phyloP scores from a whole-genome alignment of 92 coral and sea anemone genomes.

The Zoanthus gigantus region DNA sequence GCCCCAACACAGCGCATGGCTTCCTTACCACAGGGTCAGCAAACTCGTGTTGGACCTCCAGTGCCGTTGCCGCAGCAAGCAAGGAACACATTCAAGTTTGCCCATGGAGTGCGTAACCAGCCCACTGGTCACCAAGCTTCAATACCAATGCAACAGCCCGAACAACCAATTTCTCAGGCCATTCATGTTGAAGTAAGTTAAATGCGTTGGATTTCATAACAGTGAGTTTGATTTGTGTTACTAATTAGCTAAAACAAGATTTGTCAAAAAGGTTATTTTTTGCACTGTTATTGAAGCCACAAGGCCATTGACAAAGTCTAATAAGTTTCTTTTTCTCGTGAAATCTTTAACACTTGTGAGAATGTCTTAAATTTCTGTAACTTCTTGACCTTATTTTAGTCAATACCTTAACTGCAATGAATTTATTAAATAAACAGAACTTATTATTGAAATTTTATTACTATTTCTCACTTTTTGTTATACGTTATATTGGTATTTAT shows the following conservation, averaged over 20 bases:
- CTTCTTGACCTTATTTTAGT: no score
- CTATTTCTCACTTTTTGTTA: no score
- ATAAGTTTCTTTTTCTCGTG: no score
- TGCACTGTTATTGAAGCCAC: no score
- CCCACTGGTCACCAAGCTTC: constrained; percentile 74
- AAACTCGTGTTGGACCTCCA: constrained; percentile 45
- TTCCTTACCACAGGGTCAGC: constrained; percentile 56
- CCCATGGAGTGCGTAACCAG: constrained; percentile 85
- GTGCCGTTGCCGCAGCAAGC: constrained; percentile 50
- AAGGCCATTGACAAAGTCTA: no score
- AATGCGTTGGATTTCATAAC: neutral
- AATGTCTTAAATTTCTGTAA: no score
- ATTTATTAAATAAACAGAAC: no score
- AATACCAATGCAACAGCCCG: constrained; percentile 62
- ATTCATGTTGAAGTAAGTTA: constrained; percentile 73
- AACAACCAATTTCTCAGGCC: constrained; percentile 67
- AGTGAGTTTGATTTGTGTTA: neutral
- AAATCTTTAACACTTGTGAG: no score
- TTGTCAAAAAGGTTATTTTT: neutral
- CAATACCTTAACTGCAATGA: no score
- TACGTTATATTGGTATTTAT: no score
- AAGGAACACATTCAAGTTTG: constrained; percentile 71
- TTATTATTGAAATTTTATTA: no score
- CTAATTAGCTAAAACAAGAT: neutral
- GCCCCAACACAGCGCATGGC: constrained; percentile 66